Evolutionary conservation across 2,113 vertebrate genomes (phyloP), one percentile per base, ranked within the genome.

Genomic region (Amphiprion ocellaris): DNA sequence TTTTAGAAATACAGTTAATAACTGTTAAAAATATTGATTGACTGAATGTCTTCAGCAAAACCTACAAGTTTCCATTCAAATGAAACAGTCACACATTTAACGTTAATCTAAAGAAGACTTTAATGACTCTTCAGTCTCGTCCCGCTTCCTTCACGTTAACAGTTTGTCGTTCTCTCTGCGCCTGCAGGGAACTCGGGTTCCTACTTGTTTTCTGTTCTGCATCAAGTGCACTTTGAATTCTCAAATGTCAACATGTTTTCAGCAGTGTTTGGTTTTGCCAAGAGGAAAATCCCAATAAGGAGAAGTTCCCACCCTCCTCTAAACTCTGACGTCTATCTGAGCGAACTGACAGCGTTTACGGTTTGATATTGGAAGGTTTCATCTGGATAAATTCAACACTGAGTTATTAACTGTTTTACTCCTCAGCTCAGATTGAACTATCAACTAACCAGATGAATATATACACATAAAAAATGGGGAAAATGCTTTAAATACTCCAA

Each of bases 91-190:
- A 50, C 41, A 73, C 1, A 3, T 41, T 72, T 14, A 12, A 21
- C 8, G 0, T 46, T 30, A 11, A 47, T 64, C 46, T 39, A 23
- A 46, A 52, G 10, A 3, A 54, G 11, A 46, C 4, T 21, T 5
- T 55, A 26, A 0, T 0, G 5, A n/a, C 2, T 23, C 0, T 44
- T 69, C 10, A 11, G 53, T 26, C 14, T 59, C 0, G 4, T 24
- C 1, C 17, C 44, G 9, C 2, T 69, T 79, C 73, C 7, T 72
- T 46, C 3, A n/a, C 1, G 1, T 1, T 52, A 9, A 11, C 10
- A 19, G n/a, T 56, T 26, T 52, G 30, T 4, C 37, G 5, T 44
- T 10, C 44, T 2, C 46, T 21, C 15, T 21, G 10, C 55, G 24
- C 12, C 60, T 47, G 12, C 10, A 12, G 64, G 60, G 14, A n/a